Conservation (phyloP, 2,113 vertebrate genomes). For the Diphyllodes magnificus region DNA sequence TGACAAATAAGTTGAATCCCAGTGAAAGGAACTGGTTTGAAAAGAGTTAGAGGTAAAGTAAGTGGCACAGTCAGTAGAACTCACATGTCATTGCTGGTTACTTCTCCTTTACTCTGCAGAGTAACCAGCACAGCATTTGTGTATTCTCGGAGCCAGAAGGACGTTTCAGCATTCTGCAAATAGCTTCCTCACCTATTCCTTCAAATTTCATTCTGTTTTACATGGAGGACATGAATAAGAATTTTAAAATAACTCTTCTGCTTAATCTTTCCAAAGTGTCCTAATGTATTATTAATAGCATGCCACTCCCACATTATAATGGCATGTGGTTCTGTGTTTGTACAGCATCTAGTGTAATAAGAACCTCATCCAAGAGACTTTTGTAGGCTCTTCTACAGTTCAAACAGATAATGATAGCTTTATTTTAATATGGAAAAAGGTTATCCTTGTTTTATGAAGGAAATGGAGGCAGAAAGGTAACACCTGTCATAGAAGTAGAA, state of each 20-base stretch:
- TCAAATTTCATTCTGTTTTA: background rate
- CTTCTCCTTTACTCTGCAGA: background rate
- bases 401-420: background rate
- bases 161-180: background rate
- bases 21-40: background rate
- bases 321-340: constrained; percentile 10
- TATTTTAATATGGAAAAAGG: background rate
- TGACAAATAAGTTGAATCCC: background rate
- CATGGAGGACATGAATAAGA: background rate
- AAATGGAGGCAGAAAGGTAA: background rate
- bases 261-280: constrained; percentile 2
- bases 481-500: background rate
- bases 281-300: background rate
- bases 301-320: background rate
- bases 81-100: background rate
- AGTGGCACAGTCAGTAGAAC: background rate
- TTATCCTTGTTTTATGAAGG: background rate
- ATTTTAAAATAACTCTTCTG: constrained; percentile 15
- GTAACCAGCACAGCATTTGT: background rate
- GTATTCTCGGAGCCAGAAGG: background rate
- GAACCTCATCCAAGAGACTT: background rate
- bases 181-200: background rate
- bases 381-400: background rate
- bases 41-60: background rate
- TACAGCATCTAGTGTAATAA: background rate